phyloP scores from a whole-genome alignment of 2,797 vertebrate species.

The Emys orbicularis region DNA sequence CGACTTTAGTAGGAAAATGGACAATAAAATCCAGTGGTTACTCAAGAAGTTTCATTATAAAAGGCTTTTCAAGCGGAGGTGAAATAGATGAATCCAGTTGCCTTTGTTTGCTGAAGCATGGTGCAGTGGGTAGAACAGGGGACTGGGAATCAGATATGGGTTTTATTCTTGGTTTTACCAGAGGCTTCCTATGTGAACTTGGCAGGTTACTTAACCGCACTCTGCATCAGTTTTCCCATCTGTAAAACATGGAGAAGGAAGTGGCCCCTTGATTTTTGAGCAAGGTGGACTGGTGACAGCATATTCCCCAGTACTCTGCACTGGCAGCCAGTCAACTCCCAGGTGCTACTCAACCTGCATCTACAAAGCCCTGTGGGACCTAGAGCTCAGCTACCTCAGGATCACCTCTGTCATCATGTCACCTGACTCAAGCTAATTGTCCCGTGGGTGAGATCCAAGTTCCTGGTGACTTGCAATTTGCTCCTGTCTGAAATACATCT shows the following conservation, averaged over 20 bases:
- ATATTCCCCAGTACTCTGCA: background rate
- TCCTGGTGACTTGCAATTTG: no score
- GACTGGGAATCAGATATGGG: background rate
- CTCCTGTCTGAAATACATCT: no score
- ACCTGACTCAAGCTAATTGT: no score
- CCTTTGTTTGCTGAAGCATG: background rate
- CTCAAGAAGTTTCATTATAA: background rate
- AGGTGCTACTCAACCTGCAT: no score
- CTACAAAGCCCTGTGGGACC: no score
- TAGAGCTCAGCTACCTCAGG: no score
- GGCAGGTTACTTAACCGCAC: no score
- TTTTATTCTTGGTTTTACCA: no score
- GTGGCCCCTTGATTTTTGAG: background rate
- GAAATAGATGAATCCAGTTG: background rate
- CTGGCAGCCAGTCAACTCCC: no score
- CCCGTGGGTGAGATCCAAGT: no score
- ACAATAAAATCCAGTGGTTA: background rate
- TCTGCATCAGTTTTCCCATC: background rate
- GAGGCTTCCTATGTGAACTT: no score
- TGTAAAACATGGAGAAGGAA: background rate
- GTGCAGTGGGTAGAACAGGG: background rate
- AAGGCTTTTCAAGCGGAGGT: background rate
- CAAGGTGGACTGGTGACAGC: background rate
- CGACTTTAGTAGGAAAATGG: background rate
- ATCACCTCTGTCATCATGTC: no score